Conservation (phyloP, 2,113 vertebrate genomes). For the Eonycteris spelaea region DNA sequence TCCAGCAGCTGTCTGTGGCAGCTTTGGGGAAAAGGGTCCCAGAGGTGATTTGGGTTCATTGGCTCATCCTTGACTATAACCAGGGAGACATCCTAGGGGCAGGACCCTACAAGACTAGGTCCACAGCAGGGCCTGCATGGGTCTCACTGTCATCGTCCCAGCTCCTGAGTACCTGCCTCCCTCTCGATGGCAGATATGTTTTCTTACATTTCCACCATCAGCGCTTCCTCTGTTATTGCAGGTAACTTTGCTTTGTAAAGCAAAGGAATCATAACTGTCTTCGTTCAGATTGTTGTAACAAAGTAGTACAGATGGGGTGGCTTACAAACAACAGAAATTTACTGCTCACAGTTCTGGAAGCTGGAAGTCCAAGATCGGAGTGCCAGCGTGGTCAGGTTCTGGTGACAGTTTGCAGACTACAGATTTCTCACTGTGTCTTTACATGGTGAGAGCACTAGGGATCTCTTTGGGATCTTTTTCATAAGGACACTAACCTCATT, state of each 20-base stretch:
- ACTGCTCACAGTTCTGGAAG: background rate
- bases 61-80: background rate
- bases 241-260: background rate
- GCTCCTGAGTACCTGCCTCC: background rate
- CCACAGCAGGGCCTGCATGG: background rate
- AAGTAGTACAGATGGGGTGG: background rate
- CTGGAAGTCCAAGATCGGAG: background rate
- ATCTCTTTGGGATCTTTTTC: background rate
- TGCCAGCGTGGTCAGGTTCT: background rate
- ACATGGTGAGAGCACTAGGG: too few relatives aligned
- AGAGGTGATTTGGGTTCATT: background rate
- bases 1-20: background rate
- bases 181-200: background rate
- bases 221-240: background rate
- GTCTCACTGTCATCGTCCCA: background rate
- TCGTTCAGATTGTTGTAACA: background rate
- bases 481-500: background rate
- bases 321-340: background rate
- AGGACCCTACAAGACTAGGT: accelerated
- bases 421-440: background rate
- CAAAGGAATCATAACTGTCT: background rate
- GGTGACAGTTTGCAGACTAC: background rate
- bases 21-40: background rate
- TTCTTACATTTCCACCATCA: background rate
- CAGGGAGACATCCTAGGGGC: background rate